Conservation (phyloP, 2,888 invertebrate genomes). For the Drosophila planitibia region DNA sequence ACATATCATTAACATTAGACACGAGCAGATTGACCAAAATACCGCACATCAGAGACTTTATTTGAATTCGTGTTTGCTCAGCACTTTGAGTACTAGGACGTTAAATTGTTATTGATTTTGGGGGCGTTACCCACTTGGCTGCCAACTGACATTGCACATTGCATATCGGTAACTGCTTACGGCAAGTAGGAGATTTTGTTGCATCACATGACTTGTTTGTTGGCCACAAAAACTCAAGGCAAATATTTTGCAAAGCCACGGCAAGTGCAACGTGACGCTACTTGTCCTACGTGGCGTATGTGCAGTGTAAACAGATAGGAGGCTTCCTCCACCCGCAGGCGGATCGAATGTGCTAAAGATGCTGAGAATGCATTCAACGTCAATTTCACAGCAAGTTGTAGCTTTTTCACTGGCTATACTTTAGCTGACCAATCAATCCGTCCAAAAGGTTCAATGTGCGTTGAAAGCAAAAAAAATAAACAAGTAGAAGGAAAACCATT, state of each 20-base stretch:
- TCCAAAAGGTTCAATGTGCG: constrained; percentile 1
- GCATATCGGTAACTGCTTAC: constrained; percentile 24
- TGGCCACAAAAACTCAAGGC: constrained; percentile 48
- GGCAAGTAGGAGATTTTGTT: constrained; percentile 38
- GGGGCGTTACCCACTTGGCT: constrained; percentile 27
- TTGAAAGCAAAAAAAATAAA: background rate
- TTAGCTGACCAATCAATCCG: constrained; percentile 10
- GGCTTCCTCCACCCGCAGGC: background rate
- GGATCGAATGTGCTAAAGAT: constrained; percentile 35
- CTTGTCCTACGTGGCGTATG: constrained; percentile 56
- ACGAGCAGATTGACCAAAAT: constrained; percentile 7
- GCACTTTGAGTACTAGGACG: constrained; percentile 55
- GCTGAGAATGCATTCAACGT: constrained; percentile 52
- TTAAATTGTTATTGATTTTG: constrained; percentile 65
- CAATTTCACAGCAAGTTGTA: constrained; percentile 24
- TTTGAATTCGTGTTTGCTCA: constrained; percentile 65
- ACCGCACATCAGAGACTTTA: constrained; percentile 42
- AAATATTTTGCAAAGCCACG: constrained; percentile 52
- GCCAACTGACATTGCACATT: constrained; percentile 33
- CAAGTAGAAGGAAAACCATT: background rate
- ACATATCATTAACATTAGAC: constrained; percentile 32
- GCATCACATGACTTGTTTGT: constrained; percentile 36
- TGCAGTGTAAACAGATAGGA: constrained; percentile 44
- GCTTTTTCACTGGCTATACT: constrained; percentile 5
- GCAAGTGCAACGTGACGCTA: constrained; percentile 37